A percentile compares a stretch with the other conserved stretches of the same genome.
These are phyloP conservation scores for Palythoa heliodiscus DNA, from an alignment of 92 coral and sea anemone species.

Conservation along the genomic window DNA sequence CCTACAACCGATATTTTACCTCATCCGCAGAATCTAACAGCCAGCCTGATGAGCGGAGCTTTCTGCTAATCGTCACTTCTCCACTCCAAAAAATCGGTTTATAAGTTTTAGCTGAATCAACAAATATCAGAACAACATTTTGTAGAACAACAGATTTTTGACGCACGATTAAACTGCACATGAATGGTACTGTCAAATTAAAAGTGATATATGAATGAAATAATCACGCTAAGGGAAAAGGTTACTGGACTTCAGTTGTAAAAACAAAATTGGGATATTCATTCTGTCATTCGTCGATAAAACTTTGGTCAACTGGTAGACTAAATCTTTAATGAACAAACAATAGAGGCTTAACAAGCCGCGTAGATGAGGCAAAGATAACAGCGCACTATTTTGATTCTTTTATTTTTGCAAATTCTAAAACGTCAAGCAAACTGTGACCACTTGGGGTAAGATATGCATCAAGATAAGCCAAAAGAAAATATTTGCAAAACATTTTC, in stretches of 20 bases:
- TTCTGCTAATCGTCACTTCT: neutral
- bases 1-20: neutral
- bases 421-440: neutral
- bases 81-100: neutral
- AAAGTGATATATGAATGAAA: conserved; percentile 11
- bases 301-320: neutral
- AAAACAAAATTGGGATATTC: neutral
- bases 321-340: neutral
- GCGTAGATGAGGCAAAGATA: neutral
- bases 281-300: neutral
- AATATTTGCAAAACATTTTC: neutral
- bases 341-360: neutral
- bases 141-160: neutral
- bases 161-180: neutral
- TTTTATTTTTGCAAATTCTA: neutral
- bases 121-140: neutral
- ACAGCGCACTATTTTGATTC: neutral
- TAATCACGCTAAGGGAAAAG: conserved; percentile 5
- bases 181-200: conserved; percentile 7
- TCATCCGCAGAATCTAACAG: neutral
- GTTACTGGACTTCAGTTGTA: neutral
- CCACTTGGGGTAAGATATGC: neutral
- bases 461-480: neutral
- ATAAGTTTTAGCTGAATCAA: neutral
- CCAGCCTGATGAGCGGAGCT: neutral